phyloP scores from a whole-genome alignment of 2,113 vertebrate species.

The Narcine bancroftii region DNA sequence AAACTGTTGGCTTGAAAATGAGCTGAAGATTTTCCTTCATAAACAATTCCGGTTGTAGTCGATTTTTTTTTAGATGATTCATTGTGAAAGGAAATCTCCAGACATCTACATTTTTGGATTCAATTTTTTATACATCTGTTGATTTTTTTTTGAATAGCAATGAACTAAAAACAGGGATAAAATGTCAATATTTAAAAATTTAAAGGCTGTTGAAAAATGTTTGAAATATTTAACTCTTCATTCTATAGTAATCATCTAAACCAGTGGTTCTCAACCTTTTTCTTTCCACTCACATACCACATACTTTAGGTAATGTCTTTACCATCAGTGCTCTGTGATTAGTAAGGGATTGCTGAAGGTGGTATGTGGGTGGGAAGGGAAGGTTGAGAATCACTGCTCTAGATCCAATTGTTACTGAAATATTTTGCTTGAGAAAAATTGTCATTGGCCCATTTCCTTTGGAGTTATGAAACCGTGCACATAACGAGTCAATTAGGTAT shows the following conservation, averaged over 20 bases:
- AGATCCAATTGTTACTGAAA: no score
- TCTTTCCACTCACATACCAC: no score
- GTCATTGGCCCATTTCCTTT: no score
- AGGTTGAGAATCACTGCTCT: no score
- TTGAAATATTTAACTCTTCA: background rate
- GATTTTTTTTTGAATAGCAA: background rate
- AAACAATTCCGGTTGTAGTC: conserved; percentile 26
- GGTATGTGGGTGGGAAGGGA: no score
- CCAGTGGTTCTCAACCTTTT: no score
- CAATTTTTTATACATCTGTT: conserved; percentile 20
- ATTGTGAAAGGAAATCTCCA: conserved; percentile 29
- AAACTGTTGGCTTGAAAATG: conserved; percentile 27
- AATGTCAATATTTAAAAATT: conserved; percentile 8
- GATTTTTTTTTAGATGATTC: conserved; percentile 29
- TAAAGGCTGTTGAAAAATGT: conserved; percentile 14
- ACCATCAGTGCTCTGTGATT: no score
- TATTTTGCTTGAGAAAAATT: no score
- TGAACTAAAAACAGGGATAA: background rate
- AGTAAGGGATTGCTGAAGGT: no score
- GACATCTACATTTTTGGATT: conserved; percentile 29
- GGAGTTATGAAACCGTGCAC: no score
- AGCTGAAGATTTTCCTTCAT: conserved; percentile 27
- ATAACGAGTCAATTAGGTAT: no score
- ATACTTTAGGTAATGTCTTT: no score
- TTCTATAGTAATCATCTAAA: background rate